phyloP scores from a whole-genome alignment of 2,113 vertebrate species.

The Desmodus rotundus region DNA sequence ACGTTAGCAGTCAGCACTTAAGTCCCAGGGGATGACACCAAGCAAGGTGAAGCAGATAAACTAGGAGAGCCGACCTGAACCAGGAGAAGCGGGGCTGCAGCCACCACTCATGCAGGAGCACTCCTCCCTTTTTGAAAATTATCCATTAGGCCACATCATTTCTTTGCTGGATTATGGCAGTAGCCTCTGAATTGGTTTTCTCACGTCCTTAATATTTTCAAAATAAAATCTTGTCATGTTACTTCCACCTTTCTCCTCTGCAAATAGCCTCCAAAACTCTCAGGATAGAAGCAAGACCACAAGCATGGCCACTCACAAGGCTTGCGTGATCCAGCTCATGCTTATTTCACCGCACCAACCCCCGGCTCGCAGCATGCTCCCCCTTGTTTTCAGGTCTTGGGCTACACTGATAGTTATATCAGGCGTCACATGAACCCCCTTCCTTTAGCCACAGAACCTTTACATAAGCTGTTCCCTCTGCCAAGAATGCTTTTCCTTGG shows the following conservation, averaged over 20 bases:
- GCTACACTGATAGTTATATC: neutral
- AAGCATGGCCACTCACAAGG: neutral
- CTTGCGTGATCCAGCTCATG: neutral
- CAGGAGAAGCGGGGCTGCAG: neutral
- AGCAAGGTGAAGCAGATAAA: neutral
- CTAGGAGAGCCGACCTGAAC: neutral
- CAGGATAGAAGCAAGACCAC: neutral
- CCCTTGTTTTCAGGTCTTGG: neutral
- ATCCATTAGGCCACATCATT: neutral
- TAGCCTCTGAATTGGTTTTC: neutral
- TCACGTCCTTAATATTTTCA: neutral
- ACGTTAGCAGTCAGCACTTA: neutral
- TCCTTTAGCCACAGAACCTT: neutral
- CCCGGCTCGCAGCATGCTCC: neutral
- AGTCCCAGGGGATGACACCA: neutral
- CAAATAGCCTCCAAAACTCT: neutral
- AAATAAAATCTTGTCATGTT: neutral
- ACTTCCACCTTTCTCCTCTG: neutral
- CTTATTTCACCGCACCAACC: neutral
- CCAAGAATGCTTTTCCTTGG: neutral
- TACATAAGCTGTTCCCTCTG: neutral
- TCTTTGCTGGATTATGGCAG: neutral
- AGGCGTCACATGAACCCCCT: neutral
- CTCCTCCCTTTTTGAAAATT: neutral
- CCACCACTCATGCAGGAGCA: rapidly evolving